Evolutionary conservation across 2,113 vertebrate genomes (phyloP), one percentile per base, ranked within the genome.

Genomic region (Sceloporus tristichus): DNA sequence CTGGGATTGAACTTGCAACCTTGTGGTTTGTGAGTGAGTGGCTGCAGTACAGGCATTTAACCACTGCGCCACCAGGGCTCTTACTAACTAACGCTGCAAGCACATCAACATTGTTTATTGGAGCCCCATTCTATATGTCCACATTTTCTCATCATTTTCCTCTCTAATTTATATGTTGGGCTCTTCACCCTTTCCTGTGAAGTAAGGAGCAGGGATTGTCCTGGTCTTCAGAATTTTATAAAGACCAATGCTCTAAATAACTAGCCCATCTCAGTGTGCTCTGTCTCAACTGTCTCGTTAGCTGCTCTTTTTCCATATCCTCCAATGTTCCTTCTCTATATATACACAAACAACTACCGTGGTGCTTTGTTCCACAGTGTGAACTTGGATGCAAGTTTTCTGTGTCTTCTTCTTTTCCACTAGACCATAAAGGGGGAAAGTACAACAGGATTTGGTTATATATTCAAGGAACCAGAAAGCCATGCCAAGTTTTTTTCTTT

Each of bases 401-500:
- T 54, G 38, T 62, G 86, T 66, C 6, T 65, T 91, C 53, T 89
- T 62, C 48, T 86, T 79, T 82, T 71, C 75, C 53, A 11, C 73
- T 9, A n/a, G 90, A 87, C 85, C 5, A 84, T 11, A 81, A 89
- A 90, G 59, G 23, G 11, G 82, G 18, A 92, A 89, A 83, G 87
- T 75, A 74, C 75, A 79, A 68, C 25, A 91, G 90, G 59, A 90
- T 87, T 84, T 92, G 59, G 70, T 93, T 86, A 92, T 90, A 91
- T 92, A 89, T 93, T 90, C 89, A 86, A 75, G 86, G 86, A 92
- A 93, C 62, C 59, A 94, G 38, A 92, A 92, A 89, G 65, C 25
- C 88, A 73, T 68, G 78, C 90, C 71, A 85, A 94, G 91, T 74
- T 53, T 87, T 79, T 79, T 91, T 82, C 90, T 90, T 68, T 85